Conservation (phyloP, 1,140 invertebrate species). For the Solen grandis region DNA sequence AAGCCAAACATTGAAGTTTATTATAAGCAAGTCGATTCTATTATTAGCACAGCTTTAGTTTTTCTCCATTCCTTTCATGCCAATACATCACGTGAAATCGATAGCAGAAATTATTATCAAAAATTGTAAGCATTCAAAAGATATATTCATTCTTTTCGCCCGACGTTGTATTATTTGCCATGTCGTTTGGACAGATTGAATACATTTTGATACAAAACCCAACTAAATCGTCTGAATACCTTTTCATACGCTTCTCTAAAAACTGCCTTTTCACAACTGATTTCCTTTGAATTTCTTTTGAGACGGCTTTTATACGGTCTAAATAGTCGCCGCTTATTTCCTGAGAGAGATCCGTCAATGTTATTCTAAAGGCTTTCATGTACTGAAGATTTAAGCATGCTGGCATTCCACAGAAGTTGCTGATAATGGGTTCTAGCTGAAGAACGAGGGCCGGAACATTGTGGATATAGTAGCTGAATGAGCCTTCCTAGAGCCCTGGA, state of each 20-base stretch:
- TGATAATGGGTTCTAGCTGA: no score
- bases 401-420: no score
- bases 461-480: no score
- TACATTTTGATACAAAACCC: constrained; percentile 55
- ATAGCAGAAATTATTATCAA: constrained; percentile 49
- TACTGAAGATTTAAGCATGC: no score
- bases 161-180: constrained; percentile 21
- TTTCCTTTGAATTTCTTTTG: constrained; percentile 48
- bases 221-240: constrained; percentile 34
- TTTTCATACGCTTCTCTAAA: constrained; percentile 28
- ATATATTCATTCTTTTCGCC: constrained; percentile 49
- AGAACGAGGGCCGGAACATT: no score
- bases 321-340: constrained; percentile 40
- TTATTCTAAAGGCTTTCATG: no score
- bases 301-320: constrained; percentile 33
- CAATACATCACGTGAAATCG: constrained; percentile 34
- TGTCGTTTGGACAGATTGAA: constrained; percentile 33
- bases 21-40: constrained; percentile 36
- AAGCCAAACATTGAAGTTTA: constrained; percentile 17
- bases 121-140: constrained; percentile 52
- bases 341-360: not conserved
- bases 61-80: constrained; percentile 10
- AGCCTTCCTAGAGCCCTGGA: no score
- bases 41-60: constrained; percentile 39
- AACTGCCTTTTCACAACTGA: constrained; percentile 46